Conservation (phyloP, 2,888 invertebrate species). For the Adelognathus sp. region DNA sequence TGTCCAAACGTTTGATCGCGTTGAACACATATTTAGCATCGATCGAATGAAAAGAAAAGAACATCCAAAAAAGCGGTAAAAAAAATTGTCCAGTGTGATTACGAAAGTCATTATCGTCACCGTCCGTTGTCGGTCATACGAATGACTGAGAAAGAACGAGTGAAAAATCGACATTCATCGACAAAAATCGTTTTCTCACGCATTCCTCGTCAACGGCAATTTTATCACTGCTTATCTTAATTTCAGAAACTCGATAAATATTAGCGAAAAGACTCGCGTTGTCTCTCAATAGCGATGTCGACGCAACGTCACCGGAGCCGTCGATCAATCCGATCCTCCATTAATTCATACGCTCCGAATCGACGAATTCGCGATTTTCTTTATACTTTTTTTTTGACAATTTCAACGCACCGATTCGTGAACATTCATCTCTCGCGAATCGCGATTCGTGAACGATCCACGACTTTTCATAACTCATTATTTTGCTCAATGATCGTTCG, state of each 20-base stretch:
- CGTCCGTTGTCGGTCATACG: no score
- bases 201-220: no score
- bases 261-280: background rate
- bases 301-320: no score
- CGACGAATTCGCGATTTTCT: background rate
- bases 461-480: slow-evolving; percentile 33
- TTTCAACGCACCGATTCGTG: background rate
- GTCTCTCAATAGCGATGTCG: background rate
- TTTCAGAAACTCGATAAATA: no score
- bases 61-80: background rate
- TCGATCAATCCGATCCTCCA: slow-evolving; percentile 4
- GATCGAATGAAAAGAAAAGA: background rate
- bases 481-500: slow-evolving; percentile 55
- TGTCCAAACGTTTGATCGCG: slow-evolving; percentile 18
- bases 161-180: no score
- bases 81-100: slow-evolving; percentile 9
- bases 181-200: no score
- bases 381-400: background rate
- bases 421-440: background rate
- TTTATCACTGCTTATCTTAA: no score
- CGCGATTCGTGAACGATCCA: slow-evolving; percentile 13
- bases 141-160: no score
- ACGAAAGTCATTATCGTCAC: slow-evolving; percentile 19
- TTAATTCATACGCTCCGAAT: background rate
- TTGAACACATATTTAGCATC: slow-evolving; percentile 13